These are phyloP conservation scores for Ditylenchus dipsaci DNA, from an alignment of 1,140 invertebrate species.

Conservation along the genomic window DNA sequence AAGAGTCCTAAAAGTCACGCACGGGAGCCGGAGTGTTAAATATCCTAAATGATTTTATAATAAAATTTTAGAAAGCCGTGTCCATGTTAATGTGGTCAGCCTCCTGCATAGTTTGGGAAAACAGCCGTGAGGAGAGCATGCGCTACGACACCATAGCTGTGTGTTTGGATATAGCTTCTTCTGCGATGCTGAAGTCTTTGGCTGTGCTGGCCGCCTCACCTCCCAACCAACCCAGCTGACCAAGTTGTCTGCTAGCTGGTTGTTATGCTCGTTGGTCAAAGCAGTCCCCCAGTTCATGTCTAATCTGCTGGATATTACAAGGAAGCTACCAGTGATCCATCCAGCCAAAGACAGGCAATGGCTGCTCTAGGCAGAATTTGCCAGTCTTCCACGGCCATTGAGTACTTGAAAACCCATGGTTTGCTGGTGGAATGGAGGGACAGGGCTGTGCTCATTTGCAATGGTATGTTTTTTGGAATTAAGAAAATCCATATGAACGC, in stretches of 20 bases:
- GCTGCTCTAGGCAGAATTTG: slow-evolving; percentile 20
- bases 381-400: slow-evolving; percentile 20
- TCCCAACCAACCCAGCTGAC: neutral
- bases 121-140: neutral
- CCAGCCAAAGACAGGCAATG: neutral
- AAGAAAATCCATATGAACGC: too few relatives aligned
- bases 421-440: slow-evolving; percentile 19
- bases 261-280: slow-evolving; percentile 27
- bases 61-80: slow-evolving; percentile 9
- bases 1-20: too few relatives aligned
- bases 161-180: slow-evolving; percentile 27
- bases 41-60: neutral
- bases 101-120: slow-evolving; percentile 31
- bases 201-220: too few relatives aligned
- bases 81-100: slow-evolving; percentile 33
- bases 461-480: neutral
- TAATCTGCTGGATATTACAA: slow-evolving; percentile 11
- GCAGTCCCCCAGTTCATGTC: slow-evolving; percentile 10
- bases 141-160: slow-evolving; percentile 34
- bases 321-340: neutral
- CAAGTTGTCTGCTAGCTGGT: slow-evolving; percentile 13
- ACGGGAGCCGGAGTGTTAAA: too few relatives aligned
- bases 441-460: slow-evolving; percentile 21
- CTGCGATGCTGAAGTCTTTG: slow-evolving; percentile 14
- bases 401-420: neutral